phyloP scores from a whole-genome alignment of 2,888 invertebrate genomes.

The Epinotia ramella region DNA sequence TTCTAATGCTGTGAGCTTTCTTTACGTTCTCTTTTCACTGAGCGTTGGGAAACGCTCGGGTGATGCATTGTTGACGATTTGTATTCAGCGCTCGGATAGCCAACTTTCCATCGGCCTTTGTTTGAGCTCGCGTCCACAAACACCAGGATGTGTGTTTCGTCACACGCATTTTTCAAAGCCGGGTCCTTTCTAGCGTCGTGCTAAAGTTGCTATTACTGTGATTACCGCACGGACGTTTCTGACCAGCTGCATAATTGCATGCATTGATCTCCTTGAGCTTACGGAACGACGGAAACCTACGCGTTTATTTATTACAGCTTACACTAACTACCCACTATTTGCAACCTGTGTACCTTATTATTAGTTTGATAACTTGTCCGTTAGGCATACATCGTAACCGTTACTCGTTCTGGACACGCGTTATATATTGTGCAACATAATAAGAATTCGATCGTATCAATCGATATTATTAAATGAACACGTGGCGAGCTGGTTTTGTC shows the following conservation, averaged over 20 bases:
- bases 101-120: slow-evolving; percentile 81
- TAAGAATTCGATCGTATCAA: slow-evolving; percentile 41
- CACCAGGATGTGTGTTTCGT: slow-evolving; percentile 62
- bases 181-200: slow-evolving; percentile 34
- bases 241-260: slow-evolving; percentile 65
- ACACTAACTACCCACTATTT: slow-evolving; percentile 55
- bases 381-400: slow-evolving; percentile 46
- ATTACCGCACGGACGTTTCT: slow-evolving; percentile 39
- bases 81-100: slow-evolving; percentile 73
- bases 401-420: slow-evolving; percentile 44
- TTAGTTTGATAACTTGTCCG: slow-evolving; percentile 64
- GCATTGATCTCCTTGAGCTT: slow-evolving; percentile 79
- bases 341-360: slow-evolving; percentile 50
- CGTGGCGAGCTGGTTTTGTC: slow-evolving; percentile 55
- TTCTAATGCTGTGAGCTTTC: slow-evolving; percentile 62
- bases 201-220: slow-evolving; percentile 41
- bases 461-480: slow-evolving; percentile 45
- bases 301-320: slow-evolving; percentile 64
- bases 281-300: slow-evolving; percentile 72
- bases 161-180: slow-evolving; percentile 41
- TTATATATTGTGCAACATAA: slow-evolving; percentile 44
- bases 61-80: slow-evolving; percentile 78
- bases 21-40: slow-evolving; percentile 69
- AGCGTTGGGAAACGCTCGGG: slow-evolving; percentile 74
- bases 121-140: slow-evolving; percentile 56